A percentile compares a stretch with the other conserved stretches of the same genome.
phyloP scores from a whole-genome alignment of 2,113 vertebrate species.

The Pyxicephalus adspersus region DNA sequence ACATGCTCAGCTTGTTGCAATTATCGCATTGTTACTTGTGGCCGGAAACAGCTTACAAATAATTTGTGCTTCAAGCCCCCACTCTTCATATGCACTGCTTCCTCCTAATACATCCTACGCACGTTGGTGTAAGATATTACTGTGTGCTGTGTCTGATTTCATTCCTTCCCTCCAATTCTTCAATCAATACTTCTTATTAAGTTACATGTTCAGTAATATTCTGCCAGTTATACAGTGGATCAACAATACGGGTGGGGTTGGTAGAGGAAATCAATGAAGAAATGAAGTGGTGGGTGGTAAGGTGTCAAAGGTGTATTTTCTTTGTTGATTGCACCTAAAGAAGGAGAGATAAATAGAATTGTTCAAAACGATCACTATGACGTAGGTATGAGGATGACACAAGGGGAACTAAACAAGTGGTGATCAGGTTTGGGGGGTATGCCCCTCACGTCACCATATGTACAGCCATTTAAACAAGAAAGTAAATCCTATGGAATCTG shows the following conservation, averaged over 20 bases:
- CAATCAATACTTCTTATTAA: conserved; percentile 50
- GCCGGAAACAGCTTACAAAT: conserved; percentile 7
- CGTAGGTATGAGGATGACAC: too few species aligned
- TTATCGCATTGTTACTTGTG: not conserved
- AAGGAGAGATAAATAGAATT: not conserved
- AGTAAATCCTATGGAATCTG: too few species aligned
- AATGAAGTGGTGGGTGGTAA: conserved; percentile 11
- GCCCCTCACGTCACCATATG: too few species aligned
- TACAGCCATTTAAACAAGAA: too few species aligned
- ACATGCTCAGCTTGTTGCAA: not conserved
- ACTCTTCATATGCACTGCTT: not conserved
- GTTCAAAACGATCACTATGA: not conserved
- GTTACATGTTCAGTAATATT: conserved; percentile 32
- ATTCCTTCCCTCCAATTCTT: conserved; percentile 21
- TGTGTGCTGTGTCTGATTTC: conserved; percentile 36
- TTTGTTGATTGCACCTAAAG: conserved; percentile 17
- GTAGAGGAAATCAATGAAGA: conserved; percentile 28
- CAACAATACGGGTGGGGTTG: not conserved
- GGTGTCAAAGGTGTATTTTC: not conserved
- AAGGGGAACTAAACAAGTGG: too few species aligned
- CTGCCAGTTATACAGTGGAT: conserved; percentile 35
- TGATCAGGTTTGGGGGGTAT: too few species aligned
- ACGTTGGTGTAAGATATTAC: not conserved
- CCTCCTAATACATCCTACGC: conserved; percentile 4
- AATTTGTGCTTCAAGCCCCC: conserved; percentile 6